A percentile compares a stretch with the other conserved stretches of the same genome.
Evolutionary conservation across 2,797 vertebrate species (phyloP).

Genomic region (Pelodytes ibericus): DNA sequence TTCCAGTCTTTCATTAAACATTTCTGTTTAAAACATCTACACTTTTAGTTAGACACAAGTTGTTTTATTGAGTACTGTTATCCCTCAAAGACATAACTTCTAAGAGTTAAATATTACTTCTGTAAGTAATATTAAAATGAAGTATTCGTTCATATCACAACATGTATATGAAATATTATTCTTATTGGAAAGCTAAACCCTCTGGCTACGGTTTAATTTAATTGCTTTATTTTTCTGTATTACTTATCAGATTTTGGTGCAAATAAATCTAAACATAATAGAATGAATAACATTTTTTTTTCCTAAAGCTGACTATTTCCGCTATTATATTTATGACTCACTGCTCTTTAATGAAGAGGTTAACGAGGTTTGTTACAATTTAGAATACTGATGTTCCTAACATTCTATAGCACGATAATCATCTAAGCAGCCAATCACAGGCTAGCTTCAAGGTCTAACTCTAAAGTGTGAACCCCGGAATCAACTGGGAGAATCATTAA

Average conservation of each 20-base stretch:
- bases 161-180: not conserved
- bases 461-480: not conserved
- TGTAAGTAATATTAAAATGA: not conserved
- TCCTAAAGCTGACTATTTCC: not conserved
- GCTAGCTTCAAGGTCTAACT: not conserved
- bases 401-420: not conserved
- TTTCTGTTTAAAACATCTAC: too few species aligned
- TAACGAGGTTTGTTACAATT: not conserved
- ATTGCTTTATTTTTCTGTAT: not conserved
- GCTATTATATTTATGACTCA: not conserved
- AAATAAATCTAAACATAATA: not conserved
- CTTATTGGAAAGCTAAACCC: not conserved
- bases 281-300: too few species aligned
- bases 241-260: not conserved
- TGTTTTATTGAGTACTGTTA: too few species aligned
- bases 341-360: conserved; percentile 6
- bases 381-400: not conserved
- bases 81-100: too few species aligned
- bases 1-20: too few species aligned
- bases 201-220: not conserved
- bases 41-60: too few species aligned
- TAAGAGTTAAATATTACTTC: too few species aligned
- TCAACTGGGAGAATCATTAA: conserved; percentile 27
- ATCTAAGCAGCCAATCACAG: not conserved
- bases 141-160: not conserved